A percentile compares a stretch with the other conserved stretches of the same genome.
These are phyloP conservation scores for Sylvia atricapilla DNA, from an alignment of 2,113 vertebrate species.

Conservation along the genomic window DNA sequence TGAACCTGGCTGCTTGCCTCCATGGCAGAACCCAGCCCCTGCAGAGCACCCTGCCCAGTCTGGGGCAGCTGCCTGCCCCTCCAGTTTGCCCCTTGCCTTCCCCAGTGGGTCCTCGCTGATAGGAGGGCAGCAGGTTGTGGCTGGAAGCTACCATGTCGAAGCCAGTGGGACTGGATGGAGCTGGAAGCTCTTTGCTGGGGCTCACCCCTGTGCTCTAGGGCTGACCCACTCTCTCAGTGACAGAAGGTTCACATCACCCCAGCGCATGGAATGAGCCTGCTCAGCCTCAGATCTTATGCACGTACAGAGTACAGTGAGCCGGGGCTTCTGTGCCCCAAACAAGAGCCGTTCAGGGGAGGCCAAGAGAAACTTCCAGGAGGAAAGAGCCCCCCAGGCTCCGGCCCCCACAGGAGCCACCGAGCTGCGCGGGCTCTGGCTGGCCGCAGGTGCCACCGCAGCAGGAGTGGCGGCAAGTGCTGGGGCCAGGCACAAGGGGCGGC, in stretches of 20 bases:
- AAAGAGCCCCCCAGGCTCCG: conserved; percentile 27
- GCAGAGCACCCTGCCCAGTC: background rate
- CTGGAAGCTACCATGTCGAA: rapidly evolving
- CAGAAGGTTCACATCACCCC: background rate
- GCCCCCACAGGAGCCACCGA: conserved; percentile 4
- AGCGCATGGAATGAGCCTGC: background rate
- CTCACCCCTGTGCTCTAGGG: background rate
- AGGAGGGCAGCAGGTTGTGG: rapidly evolving
- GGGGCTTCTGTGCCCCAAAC: background rate
- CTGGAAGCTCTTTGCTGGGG: background rate
- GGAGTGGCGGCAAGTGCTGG: conserved; percentile 10
- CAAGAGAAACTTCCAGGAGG: conserved; percentile 71
- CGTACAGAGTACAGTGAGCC: background rate
- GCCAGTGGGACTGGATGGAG: background rate
- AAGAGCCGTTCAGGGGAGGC: conserved; percentile 33
- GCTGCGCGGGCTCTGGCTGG: background rate
- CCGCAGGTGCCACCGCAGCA: conserved; percentile 55
- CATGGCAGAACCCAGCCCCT: background rate
- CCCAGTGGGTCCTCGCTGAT: rapidly evolving
- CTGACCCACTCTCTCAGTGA: background rate
- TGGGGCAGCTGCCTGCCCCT: background rate
- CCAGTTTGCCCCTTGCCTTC: rapidly evolving
- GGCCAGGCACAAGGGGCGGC: conserved; percentile 64
- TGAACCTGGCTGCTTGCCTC: rapidly evolving
- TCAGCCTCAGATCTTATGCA: background rate